Evolutionary conservation across 2,888 invertebrate genomes (phyloP).

Genomic region (Tiliacea citrago): DNA sequence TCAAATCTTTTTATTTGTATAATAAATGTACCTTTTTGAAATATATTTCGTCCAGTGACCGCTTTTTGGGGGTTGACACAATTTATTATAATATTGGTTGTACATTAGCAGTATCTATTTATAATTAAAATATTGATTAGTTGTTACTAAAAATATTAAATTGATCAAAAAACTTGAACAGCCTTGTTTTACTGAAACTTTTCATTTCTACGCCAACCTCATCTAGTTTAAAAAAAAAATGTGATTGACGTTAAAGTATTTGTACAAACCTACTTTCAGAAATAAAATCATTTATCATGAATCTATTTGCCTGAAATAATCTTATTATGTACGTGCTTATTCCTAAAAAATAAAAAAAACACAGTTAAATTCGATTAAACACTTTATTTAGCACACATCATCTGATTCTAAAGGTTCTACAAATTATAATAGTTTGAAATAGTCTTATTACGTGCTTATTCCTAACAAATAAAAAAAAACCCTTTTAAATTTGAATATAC

Average conservation of each 20-base stretch:
- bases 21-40: slow-evolving; percentile 85
- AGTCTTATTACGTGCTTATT: background rate
- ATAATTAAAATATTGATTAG: slow-evolving; percentile 90
- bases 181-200: slow-evolving; percentile 63
- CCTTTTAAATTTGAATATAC: background rate
- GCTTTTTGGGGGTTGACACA: slow-evolving; percentile 81
- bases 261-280: no score
- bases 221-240: no score
- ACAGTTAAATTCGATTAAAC: background rate
- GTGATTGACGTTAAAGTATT: no score
- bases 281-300: no score
- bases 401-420: no score
- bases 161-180: slow-evolving; percentile 80
- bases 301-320: background rate
- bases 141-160: slow-evolving; percentile 91
- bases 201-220: background rate
- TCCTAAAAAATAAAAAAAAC: background rate
- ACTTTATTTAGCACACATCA: no score
- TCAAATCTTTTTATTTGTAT: slow-evolving; percentile 85
- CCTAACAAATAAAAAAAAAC: background rate
- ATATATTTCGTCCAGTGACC: slow-evolving; percentile 88
- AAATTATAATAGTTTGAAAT: background rate
- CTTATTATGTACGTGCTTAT: no score
- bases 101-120: slow-evolving; percentile 89
- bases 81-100: slow-evolving; percentile 84